A percentile compares a stretch with the other conserved stretches of the same genome.
Evolutionary conservation across 1,140 invertebrate species (phyloP).

Genomic region (Apolygus lucorum): DNA sequence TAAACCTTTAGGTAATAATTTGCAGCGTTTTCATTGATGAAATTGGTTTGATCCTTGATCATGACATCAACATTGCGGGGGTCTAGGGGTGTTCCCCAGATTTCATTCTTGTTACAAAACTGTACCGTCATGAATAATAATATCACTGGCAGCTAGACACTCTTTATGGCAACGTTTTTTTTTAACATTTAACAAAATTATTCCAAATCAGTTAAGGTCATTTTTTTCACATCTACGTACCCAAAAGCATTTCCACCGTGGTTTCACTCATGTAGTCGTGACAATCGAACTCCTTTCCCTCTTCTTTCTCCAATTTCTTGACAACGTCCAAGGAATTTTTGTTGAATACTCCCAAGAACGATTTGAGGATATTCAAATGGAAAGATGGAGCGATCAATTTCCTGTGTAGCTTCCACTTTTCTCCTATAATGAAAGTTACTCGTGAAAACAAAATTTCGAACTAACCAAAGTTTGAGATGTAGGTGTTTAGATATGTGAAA

Average conservation of each 20-base stretch:
- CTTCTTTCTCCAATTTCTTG: constrained; percentile 51
- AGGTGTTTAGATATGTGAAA: no score
- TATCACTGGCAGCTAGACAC: no score
- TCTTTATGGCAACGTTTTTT: no score
- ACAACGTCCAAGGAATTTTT: constrained; percentile 65
- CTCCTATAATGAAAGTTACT: constrained; percentile 41
- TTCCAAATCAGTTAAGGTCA: constrained; percentile 17
- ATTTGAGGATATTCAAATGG: constrained; percentile 82
- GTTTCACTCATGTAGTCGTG: constrained; percentile 74
- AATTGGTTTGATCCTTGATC: no score
- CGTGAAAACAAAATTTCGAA: constrained; percentile 11
- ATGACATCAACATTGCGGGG: no score
- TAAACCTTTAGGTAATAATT: no score
- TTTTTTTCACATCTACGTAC: constrained; percentile 38
- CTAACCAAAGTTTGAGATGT: constrained; percentile 9
- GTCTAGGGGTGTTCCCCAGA: no score
- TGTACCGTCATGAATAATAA: no score
- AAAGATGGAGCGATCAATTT: constrained; percentile 91
- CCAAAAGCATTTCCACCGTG: constrained; percentile 80
- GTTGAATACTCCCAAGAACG: constrained; percentile 80
- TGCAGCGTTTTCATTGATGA: no score
- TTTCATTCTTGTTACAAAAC: no score
- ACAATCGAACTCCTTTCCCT: constrained; percentile 63
- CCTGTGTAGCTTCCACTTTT: constrained; percentile 74
- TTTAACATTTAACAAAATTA: no score